A percentile compares a stretch with the other conserved stretches of the same genome.
Evolutionary conservation across 2,113 vertebrate species (phyloP).

Genomic region (Tetrao urogallus): DNA sequence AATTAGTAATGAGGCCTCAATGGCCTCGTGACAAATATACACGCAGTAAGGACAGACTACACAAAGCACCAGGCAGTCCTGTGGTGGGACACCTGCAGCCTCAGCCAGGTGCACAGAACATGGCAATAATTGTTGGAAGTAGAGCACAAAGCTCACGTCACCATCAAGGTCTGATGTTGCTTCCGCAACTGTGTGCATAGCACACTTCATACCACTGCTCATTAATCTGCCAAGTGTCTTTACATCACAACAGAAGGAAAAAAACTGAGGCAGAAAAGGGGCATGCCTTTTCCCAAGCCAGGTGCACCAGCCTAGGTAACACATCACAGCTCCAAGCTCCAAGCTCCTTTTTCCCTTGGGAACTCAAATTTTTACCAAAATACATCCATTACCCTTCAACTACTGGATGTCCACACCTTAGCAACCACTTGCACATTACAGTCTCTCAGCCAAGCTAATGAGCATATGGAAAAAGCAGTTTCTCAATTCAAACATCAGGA

Average conservation of each 20-base stretch:
- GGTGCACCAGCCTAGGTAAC: neutral
- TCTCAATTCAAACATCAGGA: neutral
- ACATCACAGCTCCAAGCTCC: neutral
- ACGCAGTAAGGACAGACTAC: neutral
- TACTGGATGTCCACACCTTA: neutral
- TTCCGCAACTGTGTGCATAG: neutral
- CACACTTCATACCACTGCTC: too few species aligned
- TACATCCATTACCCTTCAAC: neutral
- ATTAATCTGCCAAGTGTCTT: neutral
- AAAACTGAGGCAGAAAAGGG: neutral
- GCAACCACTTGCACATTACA: neutral
- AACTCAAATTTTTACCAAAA: neutral
- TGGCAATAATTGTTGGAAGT: neutral
- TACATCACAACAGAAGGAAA: neutral
- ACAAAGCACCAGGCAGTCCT: accelerated
- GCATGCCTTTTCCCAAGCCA: neutral
- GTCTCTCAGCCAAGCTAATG: neutral
- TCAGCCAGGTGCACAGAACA: neutral
- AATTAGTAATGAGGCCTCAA: neutral
- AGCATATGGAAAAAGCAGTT: neutral
- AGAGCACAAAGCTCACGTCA: neutral
- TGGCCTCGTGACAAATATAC: neutral
- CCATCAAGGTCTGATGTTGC: too few species aligned
- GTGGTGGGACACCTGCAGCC: neutral
- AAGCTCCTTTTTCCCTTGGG: neutral